Percentiles rank a stretch among this genome's conserved stretches.
phyloP scores from a whole-genome alignment of 2,888 invertebrate genomes.

The Patella depressa region DNA sequence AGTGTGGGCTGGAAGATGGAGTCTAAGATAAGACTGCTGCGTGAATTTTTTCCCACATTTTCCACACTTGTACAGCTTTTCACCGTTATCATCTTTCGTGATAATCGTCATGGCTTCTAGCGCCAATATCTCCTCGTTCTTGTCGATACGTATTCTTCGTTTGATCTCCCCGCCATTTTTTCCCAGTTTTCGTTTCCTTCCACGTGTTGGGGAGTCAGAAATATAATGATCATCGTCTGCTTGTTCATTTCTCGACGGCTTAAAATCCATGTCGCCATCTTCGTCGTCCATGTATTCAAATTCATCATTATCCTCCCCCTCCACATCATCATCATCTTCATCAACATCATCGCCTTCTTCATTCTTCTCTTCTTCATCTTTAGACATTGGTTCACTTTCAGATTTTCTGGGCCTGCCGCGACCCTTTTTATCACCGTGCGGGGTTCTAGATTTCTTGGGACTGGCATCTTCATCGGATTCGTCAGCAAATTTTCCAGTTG shows the following conservation, averaged over 20 bases:
- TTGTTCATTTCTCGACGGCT: conserved; percentile 37
- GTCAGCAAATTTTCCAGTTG: conserved; percentile 29
- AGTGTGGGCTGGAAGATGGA: conserved; percentile 72
- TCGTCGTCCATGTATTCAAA: conserved; percentile 10
- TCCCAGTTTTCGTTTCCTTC: conserved; percentile 16
- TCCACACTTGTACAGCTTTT: conserved; percentile 49
- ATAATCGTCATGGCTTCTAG: conserved; percentile 37
- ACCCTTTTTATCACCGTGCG: not conserved
- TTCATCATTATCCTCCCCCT: conserved; percentile 11
- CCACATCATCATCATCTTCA: conserved; percentile 22
- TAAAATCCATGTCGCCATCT: conserved; percentile 8
- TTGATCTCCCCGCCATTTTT: not conserved
- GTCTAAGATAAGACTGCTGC: conserved; percentile 72
- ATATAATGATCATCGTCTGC: conserved; percentile 41
- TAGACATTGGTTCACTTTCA: conserved; percentile 17
- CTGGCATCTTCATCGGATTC: not conserved
- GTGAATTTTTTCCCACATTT: conserved; percentile 71
- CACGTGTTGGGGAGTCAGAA: conserved; percentile 22
- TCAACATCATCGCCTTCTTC: conserved; percentile 4
- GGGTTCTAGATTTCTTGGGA: not conserved
- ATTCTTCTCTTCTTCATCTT: conserved; percentile 15
- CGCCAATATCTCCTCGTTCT: conserved; percentile 26
- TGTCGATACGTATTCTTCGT: conserved; percentile 12
- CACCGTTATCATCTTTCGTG: conserved; percentile 35
- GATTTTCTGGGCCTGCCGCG: not conserved